A percentile compares a stretch with the other conserved stretches of the same genome.
These are phyloP conservation scores for Hippocampus comes DNA, from an alignment of 2,113 vertebrate genomes.

Conservation along the genomic window DNA sequence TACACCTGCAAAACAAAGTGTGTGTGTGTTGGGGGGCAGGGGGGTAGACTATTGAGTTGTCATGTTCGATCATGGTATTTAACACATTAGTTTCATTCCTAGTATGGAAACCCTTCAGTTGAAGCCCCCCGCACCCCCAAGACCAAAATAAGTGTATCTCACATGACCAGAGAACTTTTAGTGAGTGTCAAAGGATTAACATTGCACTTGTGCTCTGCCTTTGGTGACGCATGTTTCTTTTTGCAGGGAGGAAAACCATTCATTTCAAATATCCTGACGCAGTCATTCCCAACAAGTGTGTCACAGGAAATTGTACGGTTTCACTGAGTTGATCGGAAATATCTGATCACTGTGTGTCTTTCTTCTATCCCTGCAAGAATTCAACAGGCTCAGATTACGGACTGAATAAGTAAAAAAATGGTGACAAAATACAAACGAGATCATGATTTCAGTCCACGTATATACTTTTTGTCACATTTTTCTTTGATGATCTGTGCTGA, in stretches of 20 bases:
- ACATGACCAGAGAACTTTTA: neutral
- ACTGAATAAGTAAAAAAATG: no score
- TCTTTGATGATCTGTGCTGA: no score
- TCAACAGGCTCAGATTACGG: no score
- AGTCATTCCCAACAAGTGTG: neutral
- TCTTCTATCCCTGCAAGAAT: no score
- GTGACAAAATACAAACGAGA: no score
- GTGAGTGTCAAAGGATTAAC: neutral
- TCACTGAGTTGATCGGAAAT: neutral
- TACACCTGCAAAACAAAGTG: conserved; percentile 76
- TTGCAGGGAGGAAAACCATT: neutral
- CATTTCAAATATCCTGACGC: neutral
- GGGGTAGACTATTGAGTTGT: neutral
- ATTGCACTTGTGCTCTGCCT: neutral
- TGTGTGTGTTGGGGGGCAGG: no score
- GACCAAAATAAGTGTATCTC: neutral
- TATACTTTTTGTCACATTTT: no score
- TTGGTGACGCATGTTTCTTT: neutral
- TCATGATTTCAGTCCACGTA: no score
- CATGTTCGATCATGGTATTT: neutral
- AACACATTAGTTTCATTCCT: neutral
- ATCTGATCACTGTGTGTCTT: no score
- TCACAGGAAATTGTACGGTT: neutral
- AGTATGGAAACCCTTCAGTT: neutral
- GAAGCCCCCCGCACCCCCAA: neutral